Evolutionary conservation across 2,113 vertebrate species (phyloP), one percentile per base, ranked within the genome.

Genomic region (Spermophilus dauricus): DNA sequence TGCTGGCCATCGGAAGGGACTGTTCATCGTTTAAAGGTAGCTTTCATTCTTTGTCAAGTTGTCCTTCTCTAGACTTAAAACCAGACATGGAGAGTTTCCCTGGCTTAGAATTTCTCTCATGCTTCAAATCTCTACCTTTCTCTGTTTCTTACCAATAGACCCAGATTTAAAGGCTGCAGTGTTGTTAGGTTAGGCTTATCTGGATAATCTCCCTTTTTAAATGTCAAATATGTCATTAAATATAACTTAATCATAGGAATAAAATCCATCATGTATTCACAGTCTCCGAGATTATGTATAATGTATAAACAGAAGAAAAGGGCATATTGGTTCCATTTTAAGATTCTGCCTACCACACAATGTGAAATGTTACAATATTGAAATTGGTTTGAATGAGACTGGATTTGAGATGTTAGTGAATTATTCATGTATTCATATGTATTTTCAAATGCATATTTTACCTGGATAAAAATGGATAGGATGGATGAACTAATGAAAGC

Each of bases 1-100:
- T 93, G 8, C 7, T 84, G 4, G 1, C 12, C 58, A 26, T 75
- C 0, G 0, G 16, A 0, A 87, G 20, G 8, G 14, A 32, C 26
- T 3, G 18, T 16, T 56, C 8, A 63, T 22, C 28, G 58, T 28
- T 42, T 45, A 37, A 51, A 53, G 20, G 8, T 14, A 70, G 1
- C 4, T n/a, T 83, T 65, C 26, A 8, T 39, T 92, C 2, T n/a
- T 37, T 30, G 7, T 17, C n/a, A 42, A 4, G 8, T 14, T 24
- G 5, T 30, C 16, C 56, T 5, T 16, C 3, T 72, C 18, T 5
- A 14, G 13, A 82, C 56, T 82, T 51, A 86, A 34, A 63, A 7
- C 3, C 58, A 82, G 16, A 11, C 34, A 58, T 1, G 58, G 34
- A 86, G 32, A 61, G 9, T 37, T 37, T 76, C 11, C 39, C 13